A percentile compares a stretch with the other conserved stretches of the same genome.
Evolutionary conservation across 2,113 vertebrate genomes (phyloP).

Genomic region (Bufo gargarizans): DNA sequence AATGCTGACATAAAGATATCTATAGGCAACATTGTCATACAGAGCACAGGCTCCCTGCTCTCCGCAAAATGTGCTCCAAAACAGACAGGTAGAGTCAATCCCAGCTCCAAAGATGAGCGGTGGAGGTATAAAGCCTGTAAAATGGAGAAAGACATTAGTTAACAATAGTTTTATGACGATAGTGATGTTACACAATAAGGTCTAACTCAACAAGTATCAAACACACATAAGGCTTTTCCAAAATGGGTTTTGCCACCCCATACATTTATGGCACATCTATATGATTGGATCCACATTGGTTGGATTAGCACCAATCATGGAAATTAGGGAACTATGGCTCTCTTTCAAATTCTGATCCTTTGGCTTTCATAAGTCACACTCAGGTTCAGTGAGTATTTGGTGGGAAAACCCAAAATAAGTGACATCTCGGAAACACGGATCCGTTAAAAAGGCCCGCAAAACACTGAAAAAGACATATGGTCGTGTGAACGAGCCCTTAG

Average conservation of each 20-base stretch:
- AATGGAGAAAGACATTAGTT: constrained; percentile 45
- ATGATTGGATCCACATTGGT: background rate
- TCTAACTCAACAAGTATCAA: too few species aligned
- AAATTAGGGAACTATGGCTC: background rate
- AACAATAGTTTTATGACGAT: background rate
- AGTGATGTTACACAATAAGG: background rate
- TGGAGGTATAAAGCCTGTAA: constrained; percentile 94
- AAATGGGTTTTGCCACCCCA: background rate
- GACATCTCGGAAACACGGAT: too few species aligned
- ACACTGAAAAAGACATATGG: too few species aligned
- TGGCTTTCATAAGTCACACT: background rate
- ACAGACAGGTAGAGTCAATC: constrained; percentile 97
- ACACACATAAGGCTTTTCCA: background rate
- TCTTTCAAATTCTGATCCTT: background rate
- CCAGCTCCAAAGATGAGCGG: constrained; percentile 95
- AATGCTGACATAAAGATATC: constrained; percentile 93
- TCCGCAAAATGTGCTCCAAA: constrained; percentile 94
- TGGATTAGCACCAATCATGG: background rate
- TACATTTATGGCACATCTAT: background rate
- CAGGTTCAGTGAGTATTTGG: background rate
- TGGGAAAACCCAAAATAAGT: background rate
- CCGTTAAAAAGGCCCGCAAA: too few species aligned
- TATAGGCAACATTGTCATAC: constrained; percentile 91
- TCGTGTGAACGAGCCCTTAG: too few species aligned
- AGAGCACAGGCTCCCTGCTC: constrained; percentile 88